Evolutionary conservation across 2,113 vertebrate species (phyloP).

Genomic region (Pachyramphus minor): DNA sequence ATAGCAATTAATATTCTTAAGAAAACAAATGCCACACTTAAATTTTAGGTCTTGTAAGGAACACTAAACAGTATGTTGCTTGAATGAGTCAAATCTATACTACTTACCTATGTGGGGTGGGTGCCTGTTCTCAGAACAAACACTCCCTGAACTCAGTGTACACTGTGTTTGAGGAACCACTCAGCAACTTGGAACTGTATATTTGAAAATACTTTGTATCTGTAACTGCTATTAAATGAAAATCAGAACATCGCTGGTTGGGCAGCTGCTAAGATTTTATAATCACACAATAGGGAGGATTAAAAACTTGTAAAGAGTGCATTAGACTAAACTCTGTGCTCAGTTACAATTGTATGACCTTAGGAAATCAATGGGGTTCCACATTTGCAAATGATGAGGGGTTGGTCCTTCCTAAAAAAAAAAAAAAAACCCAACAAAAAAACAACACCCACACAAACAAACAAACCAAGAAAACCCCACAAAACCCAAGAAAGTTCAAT

Average conservation of each 20-base stretch:
- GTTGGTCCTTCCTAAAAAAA: neutral
- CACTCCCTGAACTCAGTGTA: neutral
- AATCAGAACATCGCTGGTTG: constrained; percentile 3
- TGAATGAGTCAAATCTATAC: neutral
- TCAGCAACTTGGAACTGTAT: neutral
- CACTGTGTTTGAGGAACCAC: neutral
- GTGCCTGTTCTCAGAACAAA: constrained; percentile 9
- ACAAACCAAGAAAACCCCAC: too few species aligned
- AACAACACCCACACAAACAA: too few species aligned
- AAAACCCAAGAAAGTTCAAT: neutral
- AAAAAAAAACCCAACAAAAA: neutral
- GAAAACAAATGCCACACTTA: neutral
- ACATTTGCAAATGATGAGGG: constrained; percentile 22
- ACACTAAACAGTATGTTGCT: neutral
- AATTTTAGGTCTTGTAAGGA: neutral
- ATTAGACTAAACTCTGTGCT: constrained; percentile 40
- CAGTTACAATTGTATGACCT: neutral
- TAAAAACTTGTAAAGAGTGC: constrained; percentile 44
- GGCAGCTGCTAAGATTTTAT: constrained; percentile 54
- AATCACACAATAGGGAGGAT: constrained; percentile 47
- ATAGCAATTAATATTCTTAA: neutral
- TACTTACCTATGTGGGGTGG: neutral
- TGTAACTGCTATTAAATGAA: constrained; percentile 43
- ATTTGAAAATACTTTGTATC: constrained; percentile 41
- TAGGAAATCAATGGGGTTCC: constrained; percentile 47